These are phyloP conservation scores for Drosophila borborema DNA, from an alignment of 2,888 invertebrate genomes.

Conservation along the genomic window DNA sequence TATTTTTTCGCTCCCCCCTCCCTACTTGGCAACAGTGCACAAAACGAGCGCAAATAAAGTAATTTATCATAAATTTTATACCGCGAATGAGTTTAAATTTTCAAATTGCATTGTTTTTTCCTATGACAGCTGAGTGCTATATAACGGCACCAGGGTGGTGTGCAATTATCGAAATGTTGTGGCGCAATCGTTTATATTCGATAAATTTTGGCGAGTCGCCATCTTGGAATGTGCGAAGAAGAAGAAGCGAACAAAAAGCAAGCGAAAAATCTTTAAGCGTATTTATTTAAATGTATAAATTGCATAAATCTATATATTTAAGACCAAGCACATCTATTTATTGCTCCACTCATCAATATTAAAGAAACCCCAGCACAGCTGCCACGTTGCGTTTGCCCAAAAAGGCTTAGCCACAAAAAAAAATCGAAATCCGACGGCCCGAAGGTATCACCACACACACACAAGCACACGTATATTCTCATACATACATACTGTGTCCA, in stretches of 20 bases:
- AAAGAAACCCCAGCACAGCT: constrained; percentile 48
- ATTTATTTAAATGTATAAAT: constrained; percentile 73
- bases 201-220: constrained; percentile 53
- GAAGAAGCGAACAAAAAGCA: constrained; percentile 77
- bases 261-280: constrained; percentile 76
- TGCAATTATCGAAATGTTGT: constrained; percentile 41
- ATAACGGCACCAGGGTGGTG: constrained; percentile 23
- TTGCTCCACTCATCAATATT: constrained; percentile 50
- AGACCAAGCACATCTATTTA: constrained; percentile 47
- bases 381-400: constrained; percentile 54
- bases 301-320: constrained; percentile 61
- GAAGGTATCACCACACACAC: constrained; percentile 51
- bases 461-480: constrained; percentile 21
- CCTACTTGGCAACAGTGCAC: constrained; percentile 24
- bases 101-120: background rate
- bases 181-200: constrained; percentile 51
- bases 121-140: constrained; percentile 32
- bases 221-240: constrained; percentile 62
- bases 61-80: constrained; percentile 17
- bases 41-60: constrained; percentile 30
- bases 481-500: constrained; percentile 15
- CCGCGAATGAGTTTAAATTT: constrained; percentile 15
- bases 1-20: constrained; percentile 31
- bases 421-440: constrained; percentile 70
- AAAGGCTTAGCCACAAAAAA: constrained; percentile 53